Evolutionary conservation across 2,113 vertebrate genomes (phyloP), one percentile per base, ranked within the genome.

Genomic region (Columba livia): DNA sequence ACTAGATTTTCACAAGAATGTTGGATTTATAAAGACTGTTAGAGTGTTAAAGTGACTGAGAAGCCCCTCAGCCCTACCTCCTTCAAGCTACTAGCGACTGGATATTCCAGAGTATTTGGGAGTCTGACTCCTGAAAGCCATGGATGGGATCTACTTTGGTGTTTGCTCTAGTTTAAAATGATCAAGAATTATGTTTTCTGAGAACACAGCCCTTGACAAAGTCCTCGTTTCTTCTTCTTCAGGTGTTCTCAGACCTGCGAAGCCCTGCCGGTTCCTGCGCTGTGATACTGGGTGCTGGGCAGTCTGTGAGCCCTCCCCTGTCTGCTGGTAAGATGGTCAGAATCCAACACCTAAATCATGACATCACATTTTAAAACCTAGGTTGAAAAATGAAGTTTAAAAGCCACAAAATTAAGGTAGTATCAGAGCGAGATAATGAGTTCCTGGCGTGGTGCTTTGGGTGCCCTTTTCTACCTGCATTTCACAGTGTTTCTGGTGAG

Each of bases 171-270:
- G 17, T 47, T 16, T n/a, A 12, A 69, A 54, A 29, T 60, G 10
- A 4, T 5, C 2, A 5, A 44, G 31, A 53, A 28, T 47, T 53
- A 36, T 2, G 13, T 2, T 12, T 58, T 31, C 29, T 23, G 44
- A 44, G 31, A 15, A 26, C 44, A n/a, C 2, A 2, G 16, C n/a
- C 29, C 48, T 69, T 0, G 0, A 34, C 28, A 21, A 40, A 70
- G 40, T 18, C 20, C 34, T 69, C 31, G 11, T 34, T 69, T 69
- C 16, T 62, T 42, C 31, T 44, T 62, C 20, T 56, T 1, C 1
- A 8, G 9, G 21, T 0, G 4, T 5, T 58, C 58, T 65, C 29
- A 48, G 75, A 50, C 15, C n/a, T 50, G 38, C 29, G 24, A 48
- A 79, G 50, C 50, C 31, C 12, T 8, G 15, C 36, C 18, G 16